Percentiles rank a stretch among this genome's conserved stretches.
Evolutionary conservation across 1,140 invertebrate genomes (phyloP).

Genomic region (Drosophila kohkoa): DNA sequence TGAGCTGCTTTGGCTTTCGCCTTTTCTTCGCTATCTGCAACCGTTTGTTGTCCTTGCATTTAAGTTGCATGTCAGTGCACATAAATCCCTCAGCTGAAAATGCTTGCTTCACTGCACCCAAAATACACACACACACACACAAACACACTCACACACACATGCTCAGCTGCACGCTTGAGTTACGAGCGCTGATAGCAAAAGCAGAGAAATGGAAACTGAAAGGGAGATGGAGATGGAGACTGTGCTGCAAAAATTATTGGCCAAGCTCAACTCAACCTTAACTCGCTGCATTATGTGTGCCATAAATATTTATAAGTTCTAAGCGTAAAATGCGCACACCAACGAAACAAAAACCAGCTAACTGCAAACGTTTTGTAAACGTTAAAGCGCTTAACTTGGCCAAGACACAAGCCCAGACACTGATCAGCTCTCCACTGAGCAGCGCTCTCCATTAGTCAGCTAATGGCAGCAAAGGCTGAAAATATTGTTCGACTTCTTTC

Average conservation of each 20-base stretch:
- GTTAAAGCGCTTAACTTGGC: conserved; percentile 54
- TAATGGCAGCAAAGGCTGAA: conserved; percentile 48
- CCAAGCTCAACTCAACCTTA: conserved; percentile 64
- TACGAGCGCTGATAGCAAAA: conserved; percentile 51
- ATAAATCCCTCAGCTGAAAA: conserved; percentile 79
- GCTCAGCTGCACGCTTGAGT: conserved; percentile 38
- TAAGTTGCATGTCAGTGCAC: conserved; percentile 81
- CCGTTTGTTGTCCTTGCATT: conserved; percentile 75
- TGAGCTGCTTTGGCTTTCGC: conserved; percentile 25
- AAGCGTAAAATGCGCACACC: conserved; percentile 65
- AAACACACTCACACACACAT: conserved; percentile 20
- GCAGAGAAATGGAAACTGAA: background rate
- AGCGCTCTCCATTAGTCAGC: conserved; percentile 60
- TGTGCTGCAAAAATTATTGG: conserved; percentile 63
- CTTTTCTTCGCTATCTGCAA: conserved; percentile 54
- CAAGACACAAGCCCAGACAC: conserved; percentile 15
- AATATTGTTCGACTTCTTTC: conserved; percentile 3
- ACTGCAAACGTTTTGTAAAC: conserved; percentile 65
- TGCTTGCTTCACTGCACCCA: conserved; percentile 72
- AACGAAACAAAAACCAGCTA: conserved; percentile 34
- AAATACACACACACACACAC: conserved; percentile 51
- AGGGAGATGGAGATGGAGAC: background rate
- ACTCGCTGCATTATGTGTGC: conserved; percentile 75
- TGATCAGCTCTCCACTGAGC: conserved; percentile 16
- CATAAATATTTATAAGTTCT: conserved; percentile 81